These are phyloP conservation scores for Vulpes lagopus DNA, from an alignment of 2,113 vertebrate genomes.

Conservation along the genomic window DNA sequence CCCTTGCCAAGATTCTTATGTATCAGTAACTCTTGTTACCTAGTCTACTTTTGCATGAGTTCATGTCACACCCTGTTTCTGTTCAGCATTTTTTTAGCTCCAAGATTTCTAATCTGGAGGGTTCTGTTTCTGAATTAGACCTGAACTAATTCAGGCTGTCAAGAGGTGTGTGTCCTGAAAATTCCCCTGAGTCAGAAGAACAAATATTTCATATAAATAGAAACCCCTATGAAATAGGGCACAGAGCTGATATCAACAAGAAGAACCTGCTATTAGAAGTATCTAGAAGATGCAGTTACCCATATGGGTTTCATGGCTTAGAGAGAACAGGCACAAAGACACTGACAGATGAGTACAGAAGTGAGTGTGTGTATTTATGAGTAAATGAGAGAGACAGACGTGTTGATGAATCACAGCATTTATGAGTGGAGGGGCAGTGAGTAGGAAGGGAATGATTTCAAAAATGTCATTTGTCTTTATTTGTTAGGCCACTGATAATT, in stretches of 20 bases:
- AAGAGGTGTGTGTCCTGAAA: constrained; percentile 72
- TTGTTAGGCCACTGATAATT: neutral
- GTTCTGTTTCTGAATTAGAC: constrained; percentile 72
- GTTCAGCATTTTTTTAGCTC: constrained; percentile 45
- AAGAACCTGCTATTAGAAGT: neutral
- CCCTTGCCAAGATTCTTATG: neutral
- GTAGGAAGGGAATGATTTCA: neutral
- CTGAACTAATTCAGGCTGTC: constrained; percentile 70
- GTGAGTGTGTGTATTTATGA: neutral
- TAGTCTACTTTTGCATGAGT: constrained; percentile 31
- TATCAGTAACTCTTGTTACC: neutral
- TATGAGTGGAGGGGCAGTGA: neutral
- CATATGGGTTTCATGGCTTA: neutral
- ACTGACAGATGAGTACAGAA: neutral
- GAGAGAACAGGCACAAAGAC: neutral
- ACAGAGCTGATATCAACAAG: constrained; percentile 9
- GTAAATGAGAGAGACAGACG: neutral
- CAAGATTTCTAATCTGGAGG: constrained; percentile 60
- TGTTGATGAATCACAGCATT: neutral
- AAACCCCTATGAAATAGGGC: constrained; percentile 49
- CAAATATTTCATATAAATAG: constrained; percentile 78
- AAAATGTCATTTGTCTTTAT: neutral
- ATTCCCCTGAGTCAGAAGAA: constrained; percentile 67
- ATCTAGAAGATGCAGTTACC: neutral
- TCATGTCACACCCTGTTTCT: constrained; percentile 49